phyloP scores from a whole-genome alignment of 2,797 vertebrate species.

The Hippoglossus hippoglossus region DNA sequence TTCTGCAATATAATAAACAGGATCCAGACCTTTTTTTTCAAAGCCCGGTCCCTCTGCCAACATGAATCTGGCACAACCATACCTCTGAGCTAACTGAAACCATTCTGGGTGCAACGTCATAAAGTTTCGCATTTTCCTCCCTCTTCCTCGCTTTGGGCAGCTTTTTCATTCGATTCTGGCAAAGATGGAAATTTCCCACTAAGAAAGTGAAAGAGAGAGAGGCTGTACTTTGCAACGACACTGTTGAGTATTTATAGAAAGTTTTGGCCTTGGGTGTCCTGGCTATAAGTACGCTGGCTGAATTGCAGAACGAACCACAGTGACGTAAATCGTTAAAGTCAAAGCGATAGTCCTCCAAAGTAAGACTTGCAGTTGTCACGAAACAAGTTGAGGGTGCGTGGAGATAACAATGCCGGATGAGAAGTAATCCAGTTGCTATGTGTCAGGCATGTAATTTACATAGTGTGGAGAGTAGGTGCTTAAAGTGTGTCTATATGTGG shows the following conservation, averaged over 20 bases:
- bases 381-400: constrained; percentile 12
- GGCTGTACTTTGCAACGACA: constrained; percentile 33
- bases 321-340: constrained; percentile 50
- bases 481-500: constrained; percentile 34
- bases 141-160: constrained; percentile 34
- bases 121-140: constrained; percentile 42
- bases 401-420: constrained; percentile 14
- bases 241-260: constrained; percentile 60
- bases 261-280: constrained; percentile 47
- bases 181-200: constrained; percentile 32
- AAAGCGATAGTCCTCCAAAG: constrained; percentile 56
- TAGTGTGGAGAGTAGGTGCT: constrained; percentile 28
- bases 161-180: constrained; percentile 64
- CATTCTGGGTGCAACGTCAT: constrained; percentile 55
- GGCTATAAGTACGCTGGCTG: constrained; percentile 30
- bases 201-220: constrained; percentile 37
- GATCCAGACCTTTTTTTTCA: constrained; percentile 63
- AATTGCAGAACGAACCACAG: constrained; percentile 35
- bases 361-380: constrained; percentile 55
- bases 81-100: constrained; percentile 52
- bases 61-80: constrained; percentile 62
- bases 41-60: constrained; percentile 57
- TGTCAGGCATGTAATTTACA: constrained; percentile 30
- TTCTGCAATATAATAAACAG: constrained; percentile 65
- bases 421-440: constrained; percentile 29